Conservation (phyloP, 1,140 invertebrate species). For the Orussus abietinus region DNA sequence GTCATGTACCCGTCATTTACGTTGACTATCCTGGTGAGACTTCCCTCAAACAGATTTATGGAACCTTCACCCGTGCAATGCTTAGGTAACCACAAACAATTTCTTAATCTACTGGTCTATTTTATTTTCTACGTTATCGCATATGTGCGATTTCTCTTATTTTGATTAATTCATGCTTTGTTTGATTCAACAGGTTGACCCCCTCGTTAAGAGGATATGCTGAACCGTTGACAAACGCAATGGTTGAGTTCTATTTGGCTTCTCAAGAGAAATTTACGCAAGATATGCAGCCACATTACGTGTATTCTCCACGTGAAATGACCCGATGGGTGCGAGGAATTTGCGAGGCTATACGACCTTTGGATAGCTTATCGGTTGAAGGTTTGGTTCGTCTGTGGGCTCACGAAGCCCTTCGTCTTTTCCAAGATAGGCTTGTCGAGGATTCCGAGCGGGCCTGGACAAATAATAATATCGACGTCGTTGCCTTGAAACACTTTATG, state of each 20-base stretch:
- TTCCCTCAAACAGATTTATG: conserved; percentile 97
- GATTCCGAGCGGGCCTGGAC: conserved; percentile 96
- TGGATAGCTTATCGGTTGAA: conserved; percentile 88
- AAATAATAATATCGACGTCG: conserved; percentile 94
- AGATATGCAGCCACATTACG: conserved; percentile 99
- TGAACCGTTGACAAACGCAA: conserved; percentile 95
- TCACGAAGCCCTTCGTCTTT: conserved; percentile 95
- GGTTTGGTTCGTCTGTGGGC: conserved; percentile 96
- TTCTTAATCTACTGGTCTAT: background rate
- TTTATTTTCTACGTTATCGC: conserved; percentile 3
- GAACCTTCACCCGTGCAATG: conserved; percentile 97
- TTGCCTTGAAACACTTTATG: conserved; percentile 94
- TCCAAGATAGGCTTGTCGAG: conserved; percentile 94
- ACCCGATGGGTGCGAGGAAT: conserved; percentile 99
- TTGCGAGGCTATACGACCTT: conserved; percentile 93
- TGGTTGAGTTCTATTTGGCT: conserved; percentile 97
- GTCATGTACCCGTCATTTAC: conserved; percentile 97
- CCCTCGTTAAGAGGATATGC: conserved; percentile 87
- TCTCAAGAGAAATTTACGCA: conserved; percentile 98
- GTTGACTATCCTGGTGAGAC: conserved; percentile 99
- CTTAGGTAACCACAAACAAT: conserved; percentile 57
- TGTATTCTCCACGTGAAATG: conserved; percentile 99
- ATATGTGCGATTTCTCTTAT: conserved; percentile 4
- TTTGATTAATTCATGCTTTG: conserved; percentile 4
- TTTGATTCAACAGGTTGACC: conserved; percentile 58